A percentile compares a stretch with the other conserved stretches of the same genome.
phyloP scores from a whole-genome alignment of 2,888 invertebrate genomes.

The Catonia carolina region DNA sequence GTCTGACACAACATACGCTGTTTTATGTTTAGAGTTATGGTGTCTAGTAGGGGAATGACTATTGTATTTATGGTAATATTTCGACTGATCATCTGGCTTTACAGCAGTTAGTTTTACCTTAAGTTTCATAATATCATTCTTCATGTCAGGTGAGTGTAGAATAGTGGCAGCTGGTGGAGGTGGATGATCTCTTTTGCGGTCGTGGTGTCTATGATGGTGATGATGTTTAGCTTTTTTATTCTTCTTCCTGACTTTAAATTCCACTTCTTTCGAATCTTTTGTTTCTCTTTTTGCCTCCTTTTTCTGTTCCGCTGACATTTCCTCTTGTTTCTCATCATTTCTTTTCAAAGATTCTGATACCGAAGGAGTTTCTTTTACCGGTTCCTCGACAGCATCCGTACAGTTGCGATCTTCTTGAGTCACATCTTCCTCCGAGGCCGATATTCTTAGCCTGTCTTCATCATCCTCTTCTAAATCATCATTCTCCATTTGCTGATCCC shows the following conservation, averaged over 20 bases:
- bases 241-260: slow-evolving; percentile 28
- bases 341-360: slow-evolving; percentile 12
- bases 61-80: slow-evolving; percentile 24
- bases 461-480: slow-evolving; percentile 26
- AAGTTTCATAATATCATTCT: slow-evolving; percentile 34
- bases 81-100: slow-evolving; percentile 25
- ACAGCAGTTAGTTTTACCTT: slow-evolving; percentile 35
- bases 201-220: slow-evolving; percentile 35
- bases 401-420: slow-evolving; percentile 8
- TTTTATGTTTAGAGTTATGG: slow-evolving; percentile 21
- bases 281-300: slow-evolving; percentile 26
- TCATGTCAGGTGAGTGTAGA: slow-evolving; percentile 32
- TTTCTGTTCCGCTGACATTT: slow-evolving; percentile 19
- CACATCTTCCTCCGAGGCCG: slow-evolving; percentile 23
- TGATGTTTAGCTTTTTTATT: slow-evolving; percentile 35
- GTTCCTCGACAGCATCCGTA: slow-evolving; percentile 1
- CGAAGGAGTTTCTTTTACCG: slow-evolving; percentile 5
- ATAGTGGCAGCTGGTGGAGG: slow-evolving; percentile 35
- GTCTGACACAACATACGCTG: slow-evolving; percentile 10
- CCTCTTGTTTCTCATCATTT: slow-evolving; percentile 17
- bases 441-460: slow-evolving; percentile 20
- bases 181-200: slow-evolving; percentile 31
- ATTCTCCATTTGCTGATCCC: slow-evolving; percentile 26
- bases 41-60: slow-evolving; percentile 15
- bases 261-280: slow-evolving; percentile 6